These are phyloP conservation scores for Heterochromis multidens DNA, from an alignment of 2,113 vertebrate species.

Conservation along the genomic window DNA sequence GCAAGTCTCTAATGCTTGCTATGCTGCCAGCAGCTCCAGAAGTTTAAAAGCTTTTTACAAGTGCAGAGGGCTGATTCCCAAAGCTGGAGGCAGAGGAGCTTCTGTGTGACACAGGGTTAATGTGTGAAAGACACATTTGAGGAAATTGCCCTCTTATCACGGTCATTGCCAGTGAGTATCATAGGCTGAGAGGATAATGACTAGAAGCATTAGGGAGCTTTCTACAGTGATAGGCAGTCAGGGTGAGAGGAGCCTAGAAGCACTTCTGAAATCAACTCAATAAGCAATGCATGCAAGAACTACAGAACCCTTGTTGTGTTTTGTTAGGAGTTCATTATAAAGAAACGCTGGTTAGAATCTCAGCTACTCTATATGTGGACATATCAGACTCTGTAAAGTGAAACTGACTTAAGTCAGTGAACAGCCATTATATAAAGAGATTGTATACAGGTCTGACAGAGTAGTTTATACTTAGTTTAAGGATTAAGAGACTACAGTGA, in stretches of 20 bases:
- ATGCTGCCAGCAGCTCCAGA: not conserved
- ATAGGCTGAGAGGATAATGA: conserved; percentile 5
- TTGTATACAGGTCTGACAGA: not conserved
- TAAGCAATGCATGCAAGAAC: not conserved
- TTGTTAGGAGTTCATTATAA: not conserved
- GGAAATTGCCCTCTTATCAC: not conserved
- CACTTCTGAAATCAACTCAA: not conserved
- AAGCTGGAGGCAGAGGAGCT: not conserved
- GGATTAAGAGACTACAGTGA: not conserved
- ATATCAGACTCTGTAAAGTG: not conserved
- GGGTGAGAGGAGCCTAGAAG: not conserved
- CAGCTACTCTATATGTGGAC: not conserved
- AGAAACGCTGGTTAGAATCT: not conserved
- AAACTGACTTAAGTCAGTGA: not conserved
- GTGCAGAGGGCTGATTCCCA: not conserved
- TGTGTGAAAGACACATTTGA: conserved; percentile 27
- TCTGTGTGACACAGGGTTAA: conserved; percentile 2
- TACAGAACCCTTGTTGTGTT: not conserved
- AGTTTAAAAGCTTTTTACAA: conserved; percentile 8
- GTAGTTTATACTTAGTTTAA: not conserved
- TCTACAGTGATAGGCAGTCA: not conserved
- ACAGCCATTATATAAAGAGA: not conserved
- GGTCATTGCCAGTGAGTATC: not conserved
- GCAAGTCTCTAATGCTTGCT: not conserved
- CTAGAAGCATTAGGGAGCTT: not conserved